Conservation (phyloP, 2,888 invertebrate genomes). For the Pardosa pseudoannulata region DNA sequence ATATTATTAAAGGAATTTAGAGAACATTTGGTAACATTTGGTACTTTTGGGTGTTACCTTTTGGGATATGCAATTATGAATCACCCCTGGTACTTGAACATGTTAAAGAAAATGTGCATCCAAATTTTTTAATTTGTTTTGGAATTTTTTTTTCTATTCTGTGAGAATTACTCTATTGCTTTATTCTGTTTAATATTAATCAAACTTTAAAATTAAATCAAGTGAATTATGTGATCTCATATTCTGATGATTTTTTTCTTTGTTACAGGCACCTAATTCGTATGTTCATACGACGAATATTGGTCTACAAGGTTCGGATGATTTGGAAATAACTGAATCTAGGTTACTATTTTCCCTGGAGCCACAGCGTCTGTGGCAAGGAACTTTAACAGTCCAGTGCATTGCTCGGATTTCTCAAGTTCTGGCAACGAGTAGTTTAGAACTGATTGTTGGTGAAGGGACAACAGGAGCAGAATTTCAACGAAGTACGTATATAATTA, state of each 20-base stretch:
- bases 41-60: no score
- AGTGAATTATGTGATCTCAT: no score
- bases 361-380: constrained; percentile 29
- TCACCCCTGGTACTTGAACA: no score
- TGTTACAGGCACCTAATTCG: constrained; percentile 18
- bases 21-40: no score
- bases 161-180: no score
- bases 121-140: no score
- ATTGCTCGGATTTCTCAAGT: constrained; percentile 33
- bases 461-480: constrained; percentile 45
- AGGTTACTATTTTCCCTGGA: constrained; percentile 32
- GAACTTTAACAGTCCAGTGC: constrained; percentile 36
- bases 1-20: no score
- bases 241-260: neutral
- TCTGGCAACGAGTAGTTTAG: constrained; percentile 41
- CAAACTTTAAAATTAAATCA: no score
- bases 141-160: no score
- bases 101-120: no score
- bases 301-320: neutral
- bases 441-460: constrained; percentile 49
- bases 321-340: constrained; percentile 34
- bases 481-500: constrained; percentile 47
- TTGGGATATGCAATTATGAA: no score
- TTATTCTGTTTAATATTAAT: no score
- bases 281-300: constrained; percentile 11